These are phyloP conservation scores for Gymnocypris eckloni DNA, from an alignment of 2,797 vertebrate species.

Conservation along the genomic window DNA sequence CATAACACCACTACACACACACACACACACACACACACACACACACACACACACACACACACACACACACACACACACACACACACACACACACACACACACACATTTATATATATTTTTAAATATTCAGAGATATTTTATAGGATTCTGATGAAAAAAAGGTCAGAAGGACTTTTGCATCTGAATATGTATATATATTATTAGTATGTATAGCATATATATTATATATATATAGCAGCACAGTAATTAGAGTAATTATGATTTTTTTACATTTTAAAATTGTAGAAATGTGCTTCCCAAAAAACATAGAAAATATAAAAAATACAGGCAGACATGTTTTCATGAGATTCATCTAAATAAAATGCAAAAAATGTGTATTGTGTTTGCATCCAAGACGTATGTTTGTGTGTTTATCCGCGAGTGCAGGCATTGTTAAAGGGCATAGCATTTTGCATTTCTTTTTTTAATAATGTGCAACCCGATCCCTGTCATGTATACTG, in stretches of 20 bases:
- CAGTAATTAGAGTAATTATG: not conserved
- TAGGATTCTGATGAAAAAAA: too few species aligned
- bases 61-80: too few species aligned
- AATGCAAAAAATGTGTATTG: not conserved
- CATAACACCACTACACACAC: too few species aligned
- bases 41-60: too few species aligned
- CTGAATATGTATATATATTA: not conserved
- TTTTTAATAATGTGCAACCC: constrained; percentile 26
- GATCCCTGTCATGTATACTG: constrained; percentile 21
- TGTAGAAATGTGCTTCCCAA: not conserved
- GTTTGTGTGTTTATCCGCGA: not conserved
- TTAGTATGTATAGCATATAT: not conserved
- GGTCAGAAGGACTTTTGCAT: too few species aligned
- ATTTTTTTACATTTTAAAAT: not conserved
- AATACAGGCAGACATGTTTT: not conserved
- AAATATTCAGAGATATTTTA: too few species aligned
- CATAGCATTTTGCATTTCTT: not conserved
- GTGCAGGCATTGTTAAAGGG: constrained; percentile 22
- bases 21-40: too few species aligned
- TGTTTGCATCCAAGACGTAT: not conserved
- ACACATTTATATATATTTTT: too few species aligned
- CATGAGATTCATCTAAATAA: constrained; percentile 1
- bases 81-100: too few species aligned
- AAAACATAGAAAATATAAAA: not conserved
- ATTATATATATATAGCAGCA: too few species aligned